Evolutionary conservation across 2,113 vertebrate genomes (phyloP).

Genomic region (Electrona antarctica): DNA sequence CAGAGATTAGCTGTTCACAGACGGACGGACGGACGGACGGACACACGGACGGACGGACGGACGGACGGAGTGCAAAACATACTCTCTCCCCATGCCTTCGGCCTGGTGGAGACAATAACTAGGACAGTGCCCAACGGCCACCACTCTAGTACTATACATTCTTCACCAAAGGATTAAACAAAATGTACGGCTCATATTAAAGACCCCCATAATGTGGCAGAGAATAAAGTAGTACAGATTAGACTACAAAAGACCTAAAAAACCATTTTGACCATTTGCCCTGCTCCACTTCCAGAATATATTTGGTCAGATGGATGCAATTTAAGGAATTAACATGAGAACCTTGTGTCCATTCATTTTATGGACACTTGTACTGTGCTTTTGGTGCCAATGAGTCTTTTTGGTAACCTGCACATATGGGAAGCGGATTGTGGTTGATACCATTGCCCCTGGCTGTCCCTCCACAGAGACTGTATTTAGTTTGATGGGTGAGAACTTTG

Average conservation of each 20-base stretch:
- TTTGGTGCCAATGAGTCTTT: not conserved
- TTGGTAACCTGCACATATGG: not conserved
- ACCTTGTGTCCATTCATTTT: not conserved
- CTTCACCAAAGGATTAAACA: too few relatives aligned
- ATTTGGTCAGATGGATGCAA: not conserved
- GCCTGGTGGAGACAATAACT: too few relatives aligned
- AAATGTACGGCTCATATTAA: too few relatives aligned
- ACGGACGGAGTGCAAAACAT: too few relatives aligned
- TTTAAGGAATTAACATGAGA: not conserved
- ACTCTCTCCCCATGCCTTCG: too few relatives aligned
- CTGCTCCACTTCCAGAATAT: slow-evolving; percentile 21
- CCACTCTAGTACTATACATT: too few relatives aligned
- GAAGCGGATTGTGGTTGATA: not conserved
- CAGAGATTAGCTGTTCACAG: too few relatives aligned
- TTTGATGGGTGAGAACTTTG: slow-evolving; percentile 1
- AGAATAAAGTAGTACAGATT: too few relatives aligned
- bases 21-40: too few relatives aligned
- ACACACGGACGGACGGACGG: too few relatives aligned
- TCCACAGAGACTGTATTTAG: not conserved
- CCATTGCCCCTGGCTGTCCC: slow-evolving; percentile 2
- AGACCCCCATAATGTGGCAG: slow-evolving; percentile 9
- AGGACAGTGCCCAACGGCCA: too few relatives aligned
- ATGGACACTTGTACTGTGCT: not conserved
- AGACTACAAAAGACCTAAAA: too few relatives aligned
- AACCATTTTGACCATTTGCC: slow-evolving; percentile 11